Conservation (phyloP, 1,140 invertebrate genomes). For the Drosophila rufa region DNA sequence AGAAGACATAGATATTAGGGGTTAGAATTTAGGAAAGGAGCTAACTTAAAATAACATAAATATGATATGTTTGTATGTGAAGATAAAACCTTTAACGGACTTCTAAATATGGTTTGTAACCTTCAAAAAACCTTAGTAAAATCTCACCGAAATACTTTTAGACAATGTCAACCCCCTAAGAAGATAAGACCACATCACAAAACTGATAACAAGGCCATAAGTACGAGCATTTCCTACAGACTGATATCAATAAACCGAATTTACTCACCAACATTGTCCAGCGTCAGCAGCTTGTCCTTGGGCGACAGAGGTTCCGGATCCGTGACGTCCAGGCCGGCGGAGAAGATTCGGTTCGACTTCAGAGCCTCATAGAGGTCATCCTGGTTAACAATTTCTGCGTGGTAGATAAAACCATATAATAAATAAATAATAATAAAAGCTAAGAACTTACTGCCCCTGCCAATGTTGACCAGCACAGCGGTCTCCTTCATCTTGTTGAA, state of each 20-base stretch:
- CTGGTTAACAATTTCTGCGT: slow-evolving; percentile 92
- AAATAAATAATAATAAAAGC: no score
- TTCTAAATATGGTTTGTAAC: slow-evolving; percentile 22
- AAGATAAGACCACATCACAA: slow-evolving; percentile 47
- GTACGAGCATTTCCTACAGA: slow-evolving; percentile 8
- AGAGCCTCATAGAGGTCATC: slow-evolving; percentile 92
- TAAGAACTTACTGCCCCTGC: slow-evolving; percentile 88
- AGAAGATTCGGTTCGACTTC: slow-evolving; percentile 90
- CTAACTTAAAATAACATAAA: background rate
- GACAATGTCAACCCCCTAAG: slow-evolving; percentile 23
- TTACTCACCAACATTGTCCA: slow-evolving; percentile 92
- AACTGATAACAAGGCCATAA: slow-evolving; percentile 42
- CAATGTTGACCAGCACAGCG: slow-evolving; percentile 94
- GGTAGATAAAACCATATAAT: slow-evolving; percentile 50
- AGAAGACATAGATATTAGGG: slow-evolving; percentile 31
- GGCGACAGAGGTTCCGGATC: slow-evolving; percentile 95
- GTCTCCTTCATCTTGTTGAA: slow-evolving; percentile 94
- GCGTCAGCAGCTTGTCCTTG: slow-evolving; percentile 91
- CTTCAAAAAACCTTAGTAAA: slow-evolving; percentile 65
- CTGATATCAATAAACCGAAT: slow-evolving; percentile 23
- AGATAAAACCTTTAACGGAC: background rate
- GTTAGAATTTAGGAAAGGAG: slow-evolving; percentile 7
- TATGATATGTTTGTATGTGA: background rate
- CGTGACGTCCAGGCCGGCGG: slow-evolving; percentile 97
- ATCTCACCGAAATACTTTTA: slow-evolving; percentile 40